Evolutionary conservation across 2,113 vertebrate genomes (phyloP).

Genomic region (Labrus mixtus): DNA sequence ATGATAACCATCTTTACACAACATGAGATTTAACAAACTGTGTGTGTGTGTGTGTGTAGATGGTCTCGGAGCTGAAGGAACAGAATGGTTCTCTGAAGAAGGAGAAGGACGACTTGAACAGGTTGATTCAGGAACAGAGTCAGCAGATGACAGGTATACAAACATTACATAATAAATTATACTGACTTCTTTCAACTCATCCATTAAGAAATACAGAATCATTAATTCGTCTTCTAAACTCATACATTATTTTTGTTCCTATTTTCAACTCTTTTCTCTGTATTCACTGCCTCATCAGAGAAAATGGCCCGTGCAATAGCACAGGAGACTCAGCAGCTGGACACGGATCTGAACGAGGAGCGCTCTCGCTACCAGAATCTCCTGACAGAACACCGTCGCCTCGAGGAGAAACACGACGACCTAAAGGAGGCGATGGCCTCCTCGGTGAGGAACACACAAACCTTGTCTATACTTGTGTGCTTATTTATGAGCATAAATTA

Average conservation of each 20-base stretch:
- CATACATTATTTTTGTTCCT: background rate
- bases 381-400: constrained; percentile 93
- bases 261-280: background rate
- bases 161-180: background rate
- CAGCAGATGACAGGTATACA: constrained; percentile 92
- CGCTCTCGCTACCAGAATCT: constrained; percentile 97
- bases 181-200: background rate
- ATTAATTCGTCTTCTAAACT: background rate
- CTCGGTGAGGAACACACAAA: constrained; percentile 80
- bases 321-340: constrained; percentile 94
- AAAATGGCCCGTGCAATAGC: constrained; percentile 90
- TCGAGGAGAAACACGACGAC: constrained; percentile 97
- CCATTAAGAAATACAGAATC: too few relatives aligned
- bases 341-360: constrained; percentile 95
- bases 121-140: constrained; percentile 91
- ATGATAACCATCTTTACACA: background rate
- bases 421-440: constrained; percentile 91
- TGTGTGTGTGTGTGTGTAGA: constrained; percentile 77
- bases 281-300: constrained; percentile 80
- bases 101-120: constrained; percentile 95
- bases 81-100: constrained; percentile 93
- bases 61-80: constrained; percentile 93
- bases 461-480: background rate
- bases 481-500: background rate
- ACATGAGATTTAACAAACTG: background rate